A percentile compares a stretch with the other conserved stretches of the same genome.
These are phyloP conservation scores for Lochmaea crataegi DNA, from an alignment of 2,888 invertebrate species.

Conservation along the genomic window DNA sequence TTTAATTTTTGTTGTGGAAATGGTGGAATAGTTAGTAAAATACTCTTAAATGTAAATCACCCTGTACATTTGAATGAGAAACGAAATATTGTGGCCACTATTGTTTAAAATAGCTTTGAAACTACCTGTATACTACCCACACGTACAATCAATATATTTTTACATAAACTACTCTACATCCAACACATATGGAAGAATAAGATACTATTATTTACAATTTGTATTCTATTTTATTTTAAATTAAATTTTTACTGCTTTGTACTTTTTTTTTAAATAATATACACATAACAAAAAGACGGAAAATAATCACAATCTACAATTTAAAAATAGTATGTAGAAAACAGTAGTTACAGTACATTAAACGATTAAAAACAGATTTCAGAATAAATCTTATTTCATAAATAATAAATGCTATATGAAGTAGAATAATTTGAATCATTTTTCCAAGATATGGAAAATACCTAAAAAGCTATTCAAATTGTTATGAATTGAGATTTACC, in stretches of 20 bases:
- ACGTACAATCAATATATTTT: neutral
- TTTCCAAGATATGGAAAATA: too few species aligned
- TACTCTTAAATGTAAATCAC: neutral
- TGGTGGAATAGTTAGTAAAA: neutral
- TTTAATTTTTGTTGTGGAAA: too few species aligned
- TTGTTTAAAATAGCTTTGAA: conserved; percentile 5
- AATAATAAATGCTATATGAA: neutral
- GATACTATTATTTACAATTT: conserved; percentile 39
- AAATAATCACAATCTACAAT: conserved; percentile 48
- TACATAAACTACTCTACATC: conserved; percentile 20
- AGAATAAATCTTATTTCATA: conserved; percentile 24
- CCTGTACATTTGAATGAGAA: neutral
- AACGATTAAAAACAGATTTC: conserved; percentile 12
- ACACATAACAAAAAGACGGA: conserved; percentile 45
- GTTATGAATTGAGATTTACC: conserved; percentile 19
- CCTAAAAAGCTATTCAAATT: neutral
- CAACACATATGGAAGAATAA: conserved; percentile 45
- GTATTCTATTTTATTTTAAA: conserved; percentile 42
- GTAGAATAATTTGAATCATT: neutral
- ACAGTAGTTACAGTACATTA: conserved; percentile 33
- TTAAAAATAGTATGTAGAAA: conserved; percentile 43
- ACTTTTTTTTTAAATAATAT: conserved; percentile 42
- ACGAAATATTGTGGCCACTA: neutral
- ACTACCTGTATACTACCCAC: conserved; percentile 21
- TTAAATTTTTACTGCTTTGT: conserved; percentile 44